Conservation (phyloP, 2,888 invertebrate genomes). For the Anoncus sp. region DNA sequence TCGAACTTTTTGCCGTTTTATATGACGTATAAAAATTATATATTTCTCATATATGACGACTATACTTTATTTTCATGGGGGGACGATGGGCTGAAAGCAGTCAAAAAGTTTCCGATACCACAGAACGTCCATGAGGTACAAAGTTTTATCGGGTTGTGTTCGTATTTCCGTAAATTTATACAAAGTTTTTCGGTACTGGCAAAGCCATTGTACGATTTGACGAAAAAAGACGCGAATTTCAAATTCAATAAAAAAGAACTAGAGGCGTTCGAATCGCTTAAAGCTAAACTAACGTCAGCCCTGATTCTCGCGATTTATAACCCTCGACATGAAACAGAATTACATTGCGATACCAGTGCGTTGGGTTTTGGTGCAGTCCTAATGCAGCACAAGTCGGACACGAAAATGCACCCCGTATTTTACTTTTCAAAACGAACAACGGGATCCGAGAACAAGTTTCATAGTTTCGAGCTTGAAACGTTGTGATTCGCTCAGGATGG, state of each 20-base stretch:
- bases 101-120: conserved; percentile 23
- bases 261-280: conserved; percentile 53
- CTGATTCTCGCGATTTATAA: conserved; percentile 25
- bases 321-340: conserved; percentile 71
- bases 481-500: too few species aligned
- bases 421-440: conserved; percentile 74
- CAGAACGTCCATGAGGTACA: conserved; percentile 62
- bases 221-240: conserved; percentile 64
- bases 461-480: too few species aligned
- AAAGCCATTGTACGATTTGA: conserved; percentile 72
- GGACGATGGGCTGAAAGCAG: too few species aligned
- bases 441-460: too few species aligned
- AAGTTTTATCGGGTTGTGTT: conserved; percentile 70
- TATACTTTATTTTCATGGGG: too few species aligned
- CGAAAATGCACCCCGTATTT: conserved; percentile 70
- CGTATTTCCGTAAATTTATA: conserved; percentile 73
- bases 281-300: too few species aligned
- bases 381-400: conserved; percentile 71
- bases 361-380: conserved; percentile 74
- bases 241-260: conserved; percentile 67
- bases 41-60: too few species aligned
- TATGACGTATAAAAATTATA: too few species aligned
- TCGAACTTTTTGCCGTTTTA: too few species aligned
- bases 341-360: conserved; percentile 75
- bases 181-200: conserved; percentile 67